Conservation (phyloP, 2,113 vertebrate genomes). For the Nerophis lumbriciformis region DNA sequence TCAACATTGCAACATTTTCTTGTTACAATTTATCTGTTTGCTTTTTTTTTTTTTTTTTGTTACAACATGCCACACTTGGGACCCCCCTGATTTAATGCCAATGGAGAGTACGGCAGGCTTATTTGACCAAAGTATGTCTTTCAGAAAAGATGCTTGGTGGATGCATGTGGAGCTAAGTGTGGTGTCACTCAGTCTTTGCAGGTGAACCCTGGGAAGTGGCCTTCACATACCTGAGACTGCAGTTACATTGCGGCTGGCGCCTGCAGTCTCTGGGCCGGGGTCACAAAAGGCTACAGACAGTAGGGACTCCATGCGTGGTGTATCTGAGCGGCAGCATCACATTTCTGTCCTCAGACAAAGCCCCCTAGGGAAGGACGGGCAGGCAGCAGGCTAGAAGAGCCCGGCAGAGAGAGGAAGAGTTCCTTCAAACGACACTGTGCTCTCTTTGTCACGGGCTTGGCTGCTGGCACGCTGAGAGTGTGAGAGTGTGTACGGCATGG, state of each 20-base stretch:
- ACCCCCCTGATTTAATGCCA: too few species aligned
- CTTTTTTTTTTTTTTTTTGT: too few species aligned
- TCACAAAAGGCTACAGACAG: conserved; percentile 55
- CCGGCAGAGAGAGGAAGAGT: conserved; percentile 37
- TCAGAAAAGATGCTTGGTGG: neutral
- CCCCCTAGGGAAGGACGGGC: conserved; percentile 67
- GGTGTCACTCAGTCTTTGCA: conserved; percentile 55
- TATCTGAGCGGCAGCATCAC: conserved; percentile 52
- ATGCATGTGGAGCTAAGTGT: conserved; percentile 16
- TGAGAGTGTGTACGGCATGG: conserved; percentile 10
- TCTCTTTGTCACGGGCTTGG: conserved; percentile 57
- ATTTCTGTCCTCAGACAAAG: conserved; percentile 73
- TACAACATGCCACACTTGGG: too few species aligned
- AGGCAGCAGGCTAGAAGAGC: conserved; percentile 46
- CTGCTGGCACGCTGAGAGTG: conserved; percentile 47
- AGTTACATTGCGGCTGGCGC: conserved; percentile 83
- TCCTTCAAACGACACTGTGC: conserved; percentile 37
- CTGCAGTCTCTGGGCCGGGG: conserved; percentile 69
- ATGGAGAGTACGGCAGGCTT: too few species aligned
- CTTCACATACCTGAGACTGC: conserved; percentile 85
- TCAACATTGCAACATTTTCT: too few species aligned
- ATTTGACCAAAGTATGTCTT: too few species aligned
- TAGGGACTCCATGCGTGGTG: conserved; percentile 58
- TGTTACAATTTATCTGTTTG: too few species aligned
- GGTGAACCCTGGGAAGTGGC: conserved; percentile 73